phyloP scores from a whole-genome alignment of 2,888 invertebrate genomes.

The Pyrrhia umbra region DNA sequence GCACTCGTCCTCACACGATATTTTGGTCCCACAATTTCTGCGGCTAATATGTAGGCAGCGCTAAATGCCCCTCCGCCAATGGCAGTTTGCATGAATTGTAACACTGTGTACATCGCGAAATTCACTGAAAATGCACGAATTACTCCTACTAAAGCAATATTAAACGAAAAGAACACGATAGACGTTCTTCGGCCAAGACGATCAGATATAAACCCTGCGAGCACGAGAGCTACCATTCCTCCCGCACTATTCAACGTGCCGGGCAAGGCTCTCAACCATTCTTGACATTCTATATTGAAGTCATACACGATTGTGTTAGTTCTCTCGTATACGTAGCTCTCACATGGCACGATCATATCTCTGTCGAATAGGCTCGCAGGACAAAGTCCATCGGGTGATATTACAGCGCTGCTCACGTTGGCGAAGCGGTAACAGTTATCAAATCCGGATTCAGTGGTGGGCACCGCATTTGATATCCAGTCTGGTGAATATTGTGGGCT shows the following conservation, averaged over 20 bases:
- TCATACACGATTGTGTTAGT: conserved; percentile 84
- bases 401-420: conserved; percentile 61
- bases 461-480: conserved; percentile 81
- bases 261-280: conserved; percentile 93
- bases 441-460: conserved; percentile 74
- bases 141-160: conserved; percentile 79
- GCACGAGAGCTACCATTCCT: conserved; percentile 92
- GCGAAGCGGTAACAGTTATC: conserved; percentile 80
- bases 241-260: conserved; percentile 94
- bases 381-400: conserved; percentile 67
- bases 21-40: conserved; percentile 94
- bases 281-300: conserved; percentile 85
- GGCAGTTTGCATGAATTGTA: conserved; percentile 84
- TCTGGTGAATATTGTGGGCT: conserved; percentile 75
- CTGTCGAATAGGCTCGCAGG: conserved; percentile 77
- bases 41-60: conserved; percentile 89
- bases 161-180: conserved; percentile 82
- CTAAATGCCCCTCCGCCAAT: conserved; percentile 84
- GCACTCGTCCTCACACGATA: conserved; percentile 93
- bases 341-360: conserved; percentile 74
- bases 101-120: conserved; percentile 81
- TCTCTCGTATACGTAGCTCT: conserved; percentile 78
- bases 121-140: conserved; percentile 84
- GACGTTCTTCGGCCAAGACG: conserved; percentile 84
- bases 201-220: conserved; percentile 93